Evolutionary conservation across 2,113 vertebrate species (phyloP), one percentile per base, ranked within the genome.

Genomic region (Hoplias malabaricus): DNA sequence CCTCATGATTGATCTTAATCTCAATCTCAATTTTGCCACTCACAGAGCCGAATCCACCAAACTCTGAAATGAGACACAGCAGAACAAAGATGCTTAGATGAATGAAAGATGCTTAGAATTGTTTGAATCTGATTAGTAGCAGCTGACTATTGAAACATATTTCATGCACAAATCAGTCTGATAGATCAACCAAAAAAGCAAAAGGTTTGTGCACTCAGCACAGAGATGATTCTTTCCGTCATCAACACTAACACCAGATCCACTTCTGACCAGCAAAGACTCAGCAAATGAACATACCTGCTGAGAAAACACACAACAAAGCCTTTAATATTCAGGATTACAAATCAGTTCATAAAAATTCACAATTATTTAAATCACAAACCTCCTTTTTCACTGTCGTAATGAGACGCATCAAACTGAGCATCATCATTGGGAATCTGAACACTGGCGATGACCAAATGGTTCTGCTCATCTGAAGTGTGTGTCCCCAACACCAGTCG

Each of bases 1-100:
- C 96, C 85, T 98, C 96, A 0, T 98, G 96, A 86, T 96, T 98
- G 69, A 98, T 98, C 90, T 96, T 98, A 83, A 98, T 94, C 87
- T 98, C 96, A 0, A 93, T 95, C 89, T 98, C 96, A 7, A 97
- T 98, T 86, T 95, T 98, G 36, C 94, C 95, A 69, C 93, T 96
- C 57, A 96, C 96, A 14, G 96, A 97, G 76, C 96, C 96, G 90
- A 98, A 98, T 59, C 95, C 96, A 57, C 94, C 96, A 86, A 97
- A 96, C 86, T 96, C 96, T 98, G 85, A 71, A 82, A 40, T 48
- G 2, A 57, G n/a, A 61, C 65, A 0, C 9, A 75, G 25, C 57
- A 13, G 78, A 54, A 73, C 19, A 43, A 4, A 27, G 7, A n/a
- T n/a, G n/a, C n/a, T n/a, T n/a, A n/a, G n/a, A n/a, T n/a, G n/a